Conservation (phyloP, 2,888 invertebrate genomes). For the Cheilosia pagana region DNA sequence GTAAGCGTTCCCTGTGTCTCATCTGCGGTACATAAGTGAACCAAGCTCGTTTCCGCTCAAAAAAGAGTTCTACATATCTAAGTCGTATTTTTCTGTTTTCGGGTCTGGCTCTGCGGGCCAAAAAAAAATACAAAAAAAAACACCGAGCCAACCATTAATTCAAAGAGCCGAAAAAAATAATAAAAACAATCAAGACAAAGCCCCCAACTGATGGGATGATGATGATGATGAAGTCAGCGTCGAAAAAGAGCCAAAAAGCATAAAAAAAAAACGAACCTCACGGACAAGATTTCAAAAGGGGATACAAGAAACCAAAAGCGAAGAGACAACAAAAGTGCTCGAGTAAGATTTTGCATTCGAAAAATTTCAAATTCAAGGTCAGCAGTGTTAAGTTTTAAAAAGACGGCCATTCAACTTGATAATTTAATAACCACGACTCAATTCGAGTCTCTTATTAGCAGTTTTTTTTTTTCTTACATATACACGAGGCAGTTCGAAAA, state of each 20-base stretch:
- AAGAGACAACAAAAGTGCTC: constrained; percentile 22
- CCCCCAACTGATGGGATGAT: constrained; percentile 50
- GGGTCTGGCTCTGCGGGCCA: constrained; percentile 25
- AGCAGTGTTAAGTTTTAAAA: constrained; percentile 78
- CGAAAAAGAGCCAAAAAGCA: constrained; percentile 12
- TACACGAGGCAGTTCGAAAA: constrained; percentile 42
- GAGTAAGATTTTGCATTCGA: constrained; percentile 63
- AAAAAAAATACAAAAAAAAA: constrained; percentile 31
- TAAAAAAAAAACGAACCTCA: constrained; percentile 44
- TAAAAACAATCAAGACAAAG: constrained; percentile 49
- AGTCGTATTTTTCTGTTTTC: constrained; percentile 20
- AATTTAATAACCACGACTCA: constrained; percentile 75
- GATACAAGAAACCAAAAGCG: constrained; percentile 17
- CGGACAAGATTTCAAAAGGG: constrained; percentile 60
- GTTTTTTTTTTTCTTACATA: constrained; percentile 9
- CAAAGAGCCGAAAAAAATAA: constrained; percentile 24
- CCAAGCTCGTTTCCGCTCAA: constrained; percentile 66
- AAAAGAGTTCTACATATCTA: constrained; percentile 10
- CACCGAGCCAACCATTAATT: constrained; percentile 56
- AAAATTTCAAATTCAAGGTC: constrained; percentile 81
- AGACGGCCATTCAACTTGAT: constrained; percentile 81
- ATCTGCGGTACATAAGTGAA: constrained; percentile 31
- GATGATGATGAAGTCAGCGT: constrained; percentile 66
- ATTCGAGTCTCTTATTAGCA: constrained; percentile 70
- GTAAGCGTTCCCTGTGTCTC: constrained; percentile 6